Percentiles rank a stretch among this genome's conserved stretches.
phyloP scores from a whole-genome alignment of 2,113 vertebrate genomes.

The Phrynosoma blainvillii region DNA sequence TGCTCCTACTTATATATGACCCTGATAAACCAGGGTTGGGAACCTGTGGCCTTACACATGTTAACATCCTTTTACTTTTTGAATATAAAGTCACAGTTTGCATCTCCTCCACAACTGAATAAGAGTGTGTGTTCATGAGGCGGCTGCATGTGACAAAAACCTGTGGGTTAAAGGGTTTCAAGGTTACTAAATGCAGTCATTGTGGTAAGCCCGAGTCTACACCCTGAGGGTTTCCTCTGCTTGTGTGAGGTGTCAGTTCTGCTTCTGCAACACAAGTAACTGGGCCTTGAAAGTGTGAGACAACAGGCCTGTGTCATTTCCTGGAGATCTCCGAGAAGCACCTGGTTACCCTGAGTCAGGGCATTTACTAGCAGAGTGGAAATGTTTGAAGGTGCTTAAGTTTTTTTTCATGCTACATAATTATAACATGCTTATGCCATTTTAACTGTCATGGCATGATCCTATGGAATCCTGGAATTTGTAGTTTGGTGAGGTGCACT shows the following conservation, averaged over 20 bases:
- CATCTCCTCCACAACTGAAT: background rate
- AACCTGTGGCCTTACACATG: background rate
- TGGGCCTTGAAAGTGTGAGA: background rate
- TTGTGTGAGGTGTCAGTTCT: background rate
- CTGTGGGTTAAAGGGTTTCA: conserved; percentile 23
- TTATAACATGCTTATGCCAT: too few relatives aligned
- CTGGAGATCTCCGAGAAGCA: background rate
- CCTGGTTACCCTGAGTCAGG: background rate
- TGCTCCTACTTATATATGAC: background rate
- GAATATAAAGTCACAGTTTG: background rate
- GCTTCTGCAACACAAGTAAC: background rate
- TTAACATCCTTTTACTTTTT: too few relatives aligned
- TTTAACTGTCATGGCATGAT: too few relatives aligned
- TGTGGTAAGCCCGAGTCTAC: conserved; percentile 14
- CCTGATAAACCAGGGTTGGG: background rate
- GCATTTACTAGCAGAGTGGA: background rate
- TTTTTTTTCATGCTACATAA: background rate
- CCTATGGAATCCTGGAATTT: too few relatives aligned
- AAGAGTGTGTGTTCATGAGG: background rate
- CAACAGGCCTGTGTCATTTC: background rate
- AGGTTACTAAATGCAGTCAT: conserved; percentile 15
- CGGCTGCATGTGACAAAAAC: background rate
- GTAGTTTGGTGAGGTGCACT: background rate
- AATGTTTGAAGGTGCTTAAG: background rate
- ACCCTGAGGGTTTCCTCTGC: background rate